Evolutionary conservation across 2,797 vertebrate species (phyloP), one percentile per base, ranked within the genome.

Genomic region (Enoplosus armatus): DNA sequence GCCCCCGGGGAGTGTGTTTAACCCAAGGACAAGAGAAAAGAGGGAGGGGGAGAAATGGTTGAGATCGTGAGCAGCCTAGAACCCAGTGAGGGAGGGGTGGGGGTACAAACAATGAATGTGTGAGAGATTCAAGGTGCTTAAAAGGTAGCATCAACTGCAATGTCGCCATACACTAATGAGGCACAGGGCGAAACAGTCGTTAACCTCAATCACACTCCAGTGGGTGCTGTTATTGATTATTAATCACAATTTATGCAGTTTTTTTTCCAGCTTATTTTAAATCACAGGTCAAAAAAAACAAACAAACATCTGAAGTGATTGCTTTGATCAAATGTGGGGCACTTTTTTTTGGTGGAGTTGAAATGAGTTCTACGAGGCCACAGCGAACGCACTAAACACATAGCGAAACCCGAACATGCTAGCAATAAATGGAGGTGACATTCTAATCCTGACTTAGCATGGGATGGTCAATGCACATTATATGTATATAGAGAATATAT

Each of bases 1-100:
- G 85, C 60, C 87, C 91, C 91, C 89, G 56, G 75, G 85, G 78
- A 90, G 85, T 75, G 87, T 70, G 85, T 87, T 78, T 80, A 67
- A 75, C 72, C 89, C 86, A 91, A 70, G 81, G 48, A 90, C 10
- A 31, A 81, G 80, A 70, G 76, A 73, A 74, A 69, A 85, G 78
- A 89, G 77, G 8, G 6, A 72, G 58, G 6, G 71, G 58, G 71
- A 67, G 54, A 53, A 64, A 60, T 26, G 51, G 27, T 29, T 87
- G 85, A 89, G 87, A 88, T 27, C 2, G 74, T 88, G 87, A 92
- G 72, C 63, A 80, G 70, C 71, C 35, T 18, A 78, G 68, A 83
- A 77, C 16, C 45, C 55, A 58, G 55, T 59, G 61, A 81, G 61
- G 68, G 48, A 69, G n/a, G n/a, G n/a, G n/a, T n/a, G n/a, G n/a